phyloP scores from a whole-genome alignment of 30 jellyfish, hydroid and myxozoan genomes.

The Phacellophora camtschatica region DNA sequence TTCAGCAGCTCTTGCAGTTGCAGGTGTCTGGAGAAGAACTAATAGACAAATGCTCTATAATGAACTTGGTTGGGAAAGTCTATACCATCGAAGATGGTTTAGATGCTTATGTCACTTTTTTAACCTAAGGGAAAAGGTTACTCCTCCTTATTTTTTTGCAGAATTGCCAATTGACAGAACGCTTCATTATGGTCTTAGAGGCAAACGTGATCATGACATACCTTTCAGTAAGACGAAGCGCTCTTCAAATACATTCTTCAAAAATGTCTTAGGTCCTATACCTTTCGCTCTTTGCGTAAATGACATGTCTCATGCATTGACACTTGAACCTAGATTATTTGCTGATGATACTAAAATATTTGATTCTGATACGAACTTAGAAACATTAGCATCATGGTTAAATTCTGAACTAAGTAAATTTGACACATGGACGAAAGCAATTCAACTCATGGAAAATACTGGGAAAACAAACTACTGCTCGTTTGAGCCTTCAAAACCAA shows the following conservation, averaged over 20 bases:
- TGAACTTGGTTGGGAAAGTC: constrained; percentile 35
- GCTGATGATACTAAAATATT: no score
- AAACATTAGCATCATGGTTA: no score
- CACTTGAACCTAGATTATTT: no score
- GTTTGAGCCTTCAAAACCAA: no score
- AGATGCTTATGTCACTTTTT: not conserved
- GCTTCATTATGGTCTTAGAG: constrained; percentile 10
- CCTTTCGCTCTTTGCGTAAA: no score
- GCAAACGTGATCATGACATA: not conserved
- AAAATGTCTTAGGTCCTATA: no score
- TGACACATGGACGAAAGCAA: no score
- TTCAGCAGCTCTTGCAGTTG: constrained; percentile 25
- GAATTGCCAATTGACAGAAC: constrained; percentile 11
- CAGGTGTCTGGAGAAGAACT: constrained; percentile 50
- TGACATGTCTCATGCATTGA: no score
- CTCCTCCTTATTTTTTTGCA: constrained; percentile 2
- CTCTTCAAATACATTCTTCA: constrained; percentile 16
- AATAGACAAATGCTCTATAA: constrained; percentile 33
- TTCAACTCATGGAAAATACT: no score
- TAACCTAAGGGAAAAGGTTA: not conserved
- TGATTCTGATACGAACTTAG: no score
- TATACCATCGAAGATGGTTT: constrained; percentile 33
- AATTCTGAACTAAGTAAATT: no score
- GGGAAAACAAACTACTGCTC: no score
- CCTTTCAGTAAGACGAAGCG: constrained; percentile 29